Conservation (phyloP, 1,140 invertebrate genomes). For the Drosophila virilis region DNA sequence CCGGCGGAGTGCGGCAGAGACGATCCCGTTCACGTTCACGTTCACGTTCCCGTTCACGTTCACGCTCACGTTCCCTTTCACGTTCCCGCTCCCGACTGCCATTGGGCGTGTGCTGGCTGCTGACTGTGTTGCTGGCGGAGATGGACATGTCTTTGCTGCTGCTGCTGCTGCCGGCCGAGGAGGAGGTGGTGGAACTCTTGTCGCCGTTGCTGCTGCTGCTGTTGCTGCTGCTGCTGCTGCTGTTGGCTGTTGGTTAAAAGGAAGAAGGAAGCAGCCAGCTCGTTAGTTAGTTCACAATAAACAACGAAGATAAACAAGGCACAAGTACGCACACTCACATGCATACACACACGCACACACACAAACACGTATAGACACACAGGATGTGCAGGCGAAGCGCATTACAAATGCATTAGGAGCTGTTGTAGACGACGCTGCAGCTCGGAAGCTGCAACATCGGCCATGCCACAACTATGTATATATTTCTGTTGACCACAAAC, state of each 20-base stretch:
- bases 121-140: constrained; percentile 34
- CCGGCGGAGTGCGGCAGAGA: constrained; percentile 80
- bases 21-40: constrained; percentile 63
- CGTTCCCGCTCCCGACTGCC: constrained; percentile 43
- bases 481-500: constrained; percentile 71
- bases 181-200: constrained; percentile 63
- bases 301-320: constrained; percentile 58
- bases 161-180: constrained; percentile 46
- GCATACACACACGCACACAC: neutral
- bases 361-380: constrained; percentile 15
- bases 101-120: constrained; percentile 35
- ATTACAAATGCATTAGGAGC: constrained; percentile 75
- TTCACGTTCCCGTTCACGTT: constrained; percentile 47
- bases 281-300: constrained; percentile 64
- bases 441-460: constrained; percentile 18
- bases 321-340: neutral
- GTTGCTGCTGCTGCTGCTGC: constrained; percentile 62
- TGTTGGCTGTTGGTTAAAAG: constrained; percentile 52
- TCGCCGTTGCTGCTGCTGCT: constrained; percentile 58
- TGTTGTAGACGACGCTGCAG: constrained; percentile 10
- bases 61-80: constrained; percentile 34
- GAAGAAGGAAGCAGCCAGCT: constrained; percentile 33
- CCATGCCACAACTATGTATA: constrained; percentile 47
- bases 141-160: constrained; percentile 60
- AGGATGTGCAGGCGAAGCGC: constrained; percentile 76